phyloP scores from a whole-genome alignment of 2,888 invertebrate genomes.

The Brenthis daphne region DNA sequence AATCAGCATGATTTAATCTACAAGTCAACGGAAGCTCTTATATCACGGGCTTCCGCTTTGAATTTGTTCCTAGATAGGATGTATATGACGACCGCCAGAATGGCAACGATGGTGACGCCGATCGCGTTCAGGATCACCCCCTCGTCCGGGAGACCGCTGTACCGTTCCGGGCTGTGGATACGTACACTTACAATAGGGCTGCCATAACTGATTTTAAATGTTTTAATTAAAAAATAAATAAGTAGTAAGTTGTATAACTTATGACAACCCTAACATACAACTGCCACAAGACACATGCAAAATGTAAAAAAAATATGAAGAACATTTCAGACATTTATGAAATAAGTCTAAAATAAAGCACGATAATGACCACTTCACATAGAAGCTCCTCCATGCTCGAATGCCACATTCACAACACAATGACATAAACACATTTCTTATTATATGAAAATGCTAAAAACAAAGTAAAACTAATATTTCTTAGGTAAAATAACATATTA shows the following conservation, averaged over 20 bases:
- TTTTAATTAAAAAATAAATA: background rate
- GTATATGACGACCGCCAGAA: slow-evolving; percentile 85
- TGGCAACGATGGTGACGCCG: slow-evolving; percentile 84
- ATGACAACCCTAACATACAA: slow-evolving; percentile 41
- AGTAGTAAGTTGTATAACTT: background rate
- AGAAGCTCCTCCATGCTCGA: slow-evolving; percentile 27
- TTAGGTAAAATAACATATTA: slow-evolving; percentile 19
- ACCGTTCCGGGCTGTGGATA: slow-evolving; percentile 77
- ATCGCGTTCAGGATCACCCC: slow-evolving; percentile 87
- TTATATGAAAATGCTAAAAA: background rate
- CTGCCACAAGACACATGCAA: slow-evolving; percentile 46
- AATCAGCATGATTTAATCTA: slow-evolving; percentile 51
- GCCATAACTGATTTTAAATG: slow-evolving; percentile 1
- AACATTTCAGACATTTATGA: background rate
- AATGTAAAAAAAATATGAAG: slow-evolving; percentile 33
- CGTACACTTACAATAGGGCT: slow-evolving; percentile 53
- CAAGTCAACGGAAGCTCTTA: slow-evolving; percentile 82
- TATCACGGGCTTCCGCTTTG: slow-evolving; percentile 72
- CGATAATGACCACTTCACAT: slow-evolving; percentile 12
- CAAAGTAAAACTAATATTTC: slow-evolving; percentile 7
- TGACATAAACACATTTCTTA: background rate
- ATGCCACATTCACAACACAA: slow-evolving; percentile 26
- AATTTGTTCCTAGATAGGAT: slow-evolving; percentile 84
- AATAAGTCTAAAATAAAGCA: slow-evolving; percentile 4
- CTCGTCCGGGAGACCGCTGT: slow-evolving; percentile 84